These are phyloP conservation scores for Phrynocephalus vlangalii DNA, from an alignment of 2,797 vertebrate species.

Conservation along the genomic window DNA sequence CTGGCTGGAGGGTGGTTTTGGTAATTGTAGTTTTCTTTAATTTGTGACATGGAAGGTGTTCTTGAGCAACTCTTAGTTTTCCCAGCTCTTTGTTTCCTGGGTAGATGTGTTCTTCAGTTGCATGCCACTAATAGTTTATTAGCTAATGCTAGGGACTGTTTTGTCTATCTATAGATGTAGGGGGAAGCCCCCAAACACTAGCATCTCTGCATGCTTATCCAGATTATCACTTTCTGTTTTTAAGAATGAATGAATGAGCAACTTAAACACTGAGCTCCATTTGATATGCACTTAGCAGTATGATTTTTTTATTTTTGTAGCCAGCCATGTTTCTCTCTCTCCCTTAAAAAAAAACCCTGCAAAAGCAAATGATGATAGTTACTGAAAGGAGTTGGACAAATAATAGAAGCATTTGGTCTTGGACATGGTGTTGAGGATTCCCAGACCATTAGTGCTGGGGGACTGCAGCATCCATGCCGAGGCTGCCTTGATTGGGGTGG, in stretches of 20 bases:
- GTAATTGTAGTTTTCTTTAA: too few species aligned
- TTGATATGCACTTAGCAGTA: neutral
- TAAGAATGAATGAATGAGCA: too few species aligned
- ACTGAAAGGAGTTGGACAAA: neutral
- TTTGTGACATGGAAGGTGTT: slow-evolving; percentile 39
- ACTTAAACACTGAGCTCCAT: too few species aligned
- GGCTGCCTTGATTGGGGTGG: too few species aligned
- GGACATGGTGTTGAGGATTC: too few species aligned
- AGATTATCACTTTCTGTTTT: too few species aligned
- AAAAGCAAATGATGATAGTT: neutral
- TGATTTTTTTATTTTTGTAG: slow-evolving; percentile 3
- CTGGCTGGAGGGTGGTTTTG: too few species aligned
- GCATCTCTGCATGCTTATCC: slow-evolving; percentile 50
- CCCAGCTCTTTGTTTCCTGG: slow-evolving; percentile 53
- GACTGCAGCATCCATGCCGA: too few species aligned
- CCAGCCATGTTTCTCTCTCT: too few species aligned
- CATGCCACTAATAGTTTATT: slow-evolving; percentile 71
- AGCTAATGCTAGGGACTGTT: slow-evolving; percentile 56
- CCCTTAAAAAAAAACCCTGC: too few species aligned
- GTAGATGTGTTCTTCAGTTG: slow-evolving; percentile 66
- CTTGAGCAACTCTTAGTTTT: slow-evolving; percentile 64
- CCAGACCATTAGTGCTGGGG: too few species aligned
- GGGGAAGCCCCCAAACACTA: slow-evolving; percentile 64
- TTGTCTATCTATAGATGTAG: slow-evolving; percentile 73
- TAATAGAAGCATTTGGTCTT: neutral